phyloP scores from a whole-genome alignment of 2,888 invertebrate species.

The Ennomos erosarius region DNA sequence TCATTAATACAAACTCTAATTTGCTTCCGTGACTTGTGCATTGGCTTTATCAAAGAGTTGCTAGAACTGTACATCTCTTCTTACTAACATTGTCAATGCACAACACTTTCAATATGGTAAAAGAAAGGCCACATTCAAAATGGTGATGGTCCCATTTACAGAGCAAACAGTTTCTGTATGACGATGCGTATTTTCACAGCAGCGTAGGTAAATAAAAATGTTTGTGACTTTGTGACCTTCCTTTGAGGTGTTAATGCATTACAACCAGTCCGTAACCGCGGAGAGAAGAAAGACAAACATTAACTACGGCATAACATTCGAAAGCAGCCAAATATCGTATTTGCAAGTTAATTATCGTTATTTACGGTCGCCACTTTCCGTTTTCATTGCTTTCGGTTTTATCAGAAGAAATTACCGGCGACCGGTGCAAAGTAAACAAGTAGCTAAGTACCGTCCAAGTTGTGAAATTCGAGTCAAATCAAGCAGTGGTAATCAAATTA shows the following conservation, averaged over 20 bases:
- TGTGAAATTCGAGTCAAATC: conserved; percentile 10
- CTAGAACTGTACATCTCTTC: background rate
- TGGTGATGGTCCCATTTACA: conserved; percentile 6
- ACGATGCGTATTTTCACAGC: conserved; percentile 7
- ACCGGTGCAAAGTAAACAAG: background rate
- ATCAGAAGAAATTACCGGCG: conserved; percentile 36
- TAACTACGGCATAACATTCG: conserved; percentile 51
- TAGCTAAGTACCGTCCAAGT: background rate
- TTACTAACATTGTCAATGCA: background rate
- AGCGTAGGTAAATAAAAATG: conserved; percentile 3
- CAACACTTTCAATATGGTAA: background rate
- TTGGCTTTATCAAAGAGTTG: conserved; percentile 14
- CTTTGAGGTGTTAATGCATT: conserved; percentile 38
- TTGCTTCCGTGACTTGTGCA: conserved; percentile 7
- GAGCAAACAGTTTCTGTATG: conserved; percentile 17
- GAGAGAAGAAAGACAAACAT: conserved; percentile 42
- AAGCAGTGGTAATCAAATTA: conserved; percentile 8
- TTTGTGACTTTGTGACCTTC: conserved; percentile 36
- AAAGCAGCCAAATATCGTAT: conserved; percentile 66
- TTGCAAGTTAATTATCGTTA: conserved; percentile 65
- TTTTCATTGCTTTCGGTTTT: conserved; percentile 56
- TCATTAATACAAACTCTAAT: conserved; percentile 7
- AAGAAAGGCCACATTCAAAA: background rate
- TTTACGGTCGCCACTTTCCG: conserved; percentile 67
- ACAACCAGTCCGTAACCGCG: conserved; percentile 26